Conservation (phyloP, 2,113 vertebrate species). For the Tragelaphus scriptus region DNA sequence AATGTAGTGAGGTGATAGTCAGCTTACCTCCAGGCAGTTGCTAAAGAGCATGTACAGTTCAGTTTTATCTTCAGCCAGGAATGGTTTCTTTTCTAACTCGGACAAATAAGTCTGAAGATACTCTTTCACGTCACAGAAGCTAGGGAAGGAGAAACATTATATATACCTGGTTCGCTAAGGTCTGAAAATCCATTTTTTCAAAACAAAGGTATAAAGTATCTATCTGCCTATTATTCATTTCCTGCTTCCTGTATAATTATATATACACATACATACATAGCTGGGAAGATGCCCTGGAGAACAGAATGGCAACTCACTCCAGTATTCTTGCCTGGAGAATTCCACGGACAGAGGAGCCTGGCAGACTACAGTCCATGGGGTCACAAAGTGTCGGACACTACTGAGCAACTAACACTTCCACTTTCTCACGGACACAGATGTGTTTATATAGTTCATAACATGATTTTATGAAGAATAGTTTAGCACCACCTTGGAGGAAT, state of each 20-base stretch:
- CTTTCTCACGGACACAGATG: not conserved
- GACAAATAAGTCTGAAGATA: conserved; percentile 87
- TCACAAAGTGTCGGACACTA: not conserved
- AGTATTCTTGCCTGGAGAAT: not conserved
- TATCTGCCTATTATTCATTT: not conserved
- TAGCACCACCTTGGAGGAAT: not conserved
- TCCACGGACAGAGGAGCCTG: not conserved
- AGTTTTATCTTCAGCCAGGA: conserved; percentile 73
- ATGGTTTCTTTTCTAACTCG: conserved; percentile 79
- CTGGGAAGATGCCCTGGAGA: not conserved
- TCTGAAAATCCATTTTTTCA: not conserved
- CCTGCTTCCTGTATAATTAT: not conserved
- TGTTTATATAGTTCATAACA: not conserved
- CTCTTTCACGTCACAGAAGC: conserved; percentile 87
- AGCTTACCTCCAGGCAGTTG: too few species aligned
- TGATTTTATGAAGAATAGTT: too few species aligned
- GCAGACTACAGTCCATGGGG: not conserved
- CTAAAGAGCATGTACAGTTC: too few species aligned
- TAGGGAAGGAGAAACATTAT: conserved; percentile 63
- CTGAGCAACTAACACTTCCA: not conserved
- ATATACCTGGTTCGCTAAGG: not conserved
- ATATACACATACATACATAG: not conserved
- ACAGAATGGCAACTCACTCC: not conserved
- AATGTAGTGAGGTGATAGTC: too few species aligned
- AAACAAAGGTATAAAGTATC: not conserved